Base-by-base conservation (phyloP, 2,113 vertebrate genomes). In the Tachysurus fulvidraco region DNA sequence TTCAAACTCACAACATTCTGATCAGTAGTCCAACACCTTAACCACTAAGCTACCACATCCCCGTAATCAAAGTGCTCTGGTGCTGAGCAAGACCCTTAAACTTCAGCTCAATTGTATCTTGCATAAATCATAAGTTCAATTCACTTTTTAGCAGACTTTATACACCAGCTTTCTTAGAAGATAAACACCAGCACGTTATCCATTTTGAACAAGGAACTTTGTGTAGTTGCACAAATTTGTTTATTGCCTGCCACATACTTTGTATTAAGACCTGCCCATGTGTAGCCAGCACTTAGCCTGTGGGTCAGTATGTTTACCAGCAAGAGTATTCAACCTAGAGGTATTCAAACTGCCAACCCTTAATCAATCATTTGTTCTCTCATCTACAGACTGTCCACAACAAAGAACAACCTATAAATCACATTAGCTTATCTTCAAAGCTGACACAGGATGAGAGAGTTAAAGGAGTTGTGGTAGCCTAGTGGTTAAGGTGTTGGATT, bases 161-260 rank as follows among this genome's bases (percentile, higher is more conserved):
- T 21, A 41, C 3, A 74, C 1, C 10, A 13, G 4, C 41, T 50
- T 50, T 76, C 36, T 23, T 44, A 21, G 11, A 44, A 46, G 28
- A 41, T 41, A 16, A 46, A 11, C 41, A 46, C 17, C 69, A 21
- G 69, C 3, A 74, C 9, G 9, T 44, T 30, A 73, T 44, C 69
- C 69, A 23, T 73, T 36, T 76, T 52, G 44, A 74, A 25, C 41
- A 41, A 46, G 19, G 17, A 28, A 11, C 28, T 28, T 30, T 14
- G 50, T 11, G 12, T 73, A 74, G 23, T 28, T 17, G 36, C 23
- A 83, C 52, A 82, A 71, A 36, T 17, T 36, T 81, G 8, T 95
- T 79, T 28, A 55, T 79, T 17, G 46, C 25, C 46, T 77, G 76
- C n/a, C 55, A 5, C 52, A 19, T 79, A 13, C 52, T 79, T 79